These are phyloP conservation scores for Loxodonta africana DNA, from an alignment of 2,113 vertebrate species.

Conservation along the genomic window DNA sequence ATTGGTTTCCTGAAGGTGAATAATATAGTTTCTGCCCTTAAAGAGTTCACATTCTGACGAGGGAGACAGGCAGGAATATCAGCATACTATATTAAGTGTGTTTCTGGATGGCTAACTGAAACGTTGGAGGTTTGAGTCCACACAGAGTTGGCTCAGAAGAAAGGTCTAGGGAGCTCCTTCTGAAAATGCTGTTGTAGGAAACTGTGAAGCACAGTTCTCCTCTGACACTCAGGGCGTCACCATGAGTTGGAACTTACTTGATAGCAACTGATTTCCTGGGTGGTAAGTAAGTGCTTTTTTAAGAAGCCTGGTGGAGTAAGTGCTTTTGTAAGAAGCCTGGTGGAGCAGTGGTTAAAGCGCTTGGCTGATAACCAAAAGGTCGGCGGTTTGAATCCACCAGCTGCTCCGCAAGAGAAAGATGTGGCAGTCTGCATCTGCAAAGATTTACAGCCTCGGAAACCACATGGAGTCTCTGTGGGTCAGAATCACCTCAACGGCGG, in stretches of 20 bases:
- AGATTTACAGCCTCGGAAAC: no score
- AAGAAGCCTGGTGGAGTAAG: no score
- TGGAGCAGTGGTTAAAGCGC: no score
- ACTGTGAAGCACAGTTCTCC: not conserved
- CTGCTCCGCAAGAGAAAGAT: no score
- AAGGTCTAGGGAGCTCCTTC: not conserved
- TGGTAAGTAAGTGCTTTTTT: not conserved
- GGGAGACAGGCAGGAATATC: not conserved
- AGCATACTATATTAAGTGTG: not conserved
- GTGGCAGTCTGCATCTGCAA: no score
- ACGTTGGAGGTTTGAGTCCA: not conserved
- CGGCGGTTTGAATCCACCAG: no score
- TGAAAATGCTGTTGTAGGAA: not conserved
- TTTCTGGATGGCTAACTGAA: not conserved
- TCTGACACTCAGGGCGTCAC: not conserved
- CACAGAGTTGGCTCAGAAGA: not conserved
- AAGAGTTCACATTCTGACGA: not conserved
- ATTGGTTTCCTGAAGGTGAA: not conserved
- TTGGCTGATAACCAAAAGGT: no score
- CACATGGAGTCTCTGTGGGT: no score
- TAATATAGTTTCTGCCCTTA: not conserved
- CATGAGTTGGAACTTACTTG: not conserved
- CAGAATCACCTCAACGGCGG: no score
- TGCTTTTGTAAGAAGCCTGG: no score
- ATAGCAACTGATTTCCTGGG: not conserved